Conservation (phyloP, 2,113 vertebrate species). For the Gadus macrocephalus region DNA sequence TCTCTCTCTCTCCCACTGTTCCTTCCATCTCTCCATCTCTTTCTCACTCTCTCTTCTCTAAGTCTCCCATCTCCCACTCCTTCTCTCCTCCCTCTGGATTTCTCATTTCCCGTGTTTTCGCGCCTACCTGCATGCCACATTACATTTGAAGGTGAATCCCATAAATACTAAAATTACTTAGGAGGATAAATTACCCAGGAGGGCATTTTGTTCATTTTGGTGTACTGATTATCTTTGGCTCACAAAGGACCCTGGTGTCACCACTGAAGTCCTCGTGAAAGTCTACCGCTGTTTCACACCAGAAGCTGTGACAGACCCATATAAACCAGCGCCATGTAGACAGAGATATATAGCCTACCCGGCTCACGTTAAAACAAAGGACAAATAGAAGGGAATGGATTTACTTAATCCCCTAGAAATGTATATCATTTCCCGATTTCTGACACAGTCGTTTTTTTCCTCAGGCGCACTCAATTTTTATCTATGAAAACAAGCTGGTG, state of each 20-base stretch:
- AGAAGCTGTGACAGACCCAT: not conserved
- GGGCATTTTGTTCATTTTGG: constrained; percentile 32
- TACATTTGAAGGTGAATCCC: constrained; percentile 77
- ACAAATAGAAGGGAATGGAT: constrained; percentile 48
- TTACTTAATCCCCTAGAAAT: constrained; percentile 64
- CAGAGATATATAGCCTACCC: too few species aligned
- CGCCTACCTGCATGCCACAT: constrained; percentile 66
- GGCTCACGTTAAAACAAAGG: constrained; percentile 52
- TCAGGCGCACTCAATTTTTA: constrained; percentile 51
- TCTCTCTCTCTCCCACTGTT: not conserved
- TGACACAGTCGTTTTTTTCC: constrained; percentile 41
- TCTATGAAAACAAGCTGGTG: constrained; percentile 58
- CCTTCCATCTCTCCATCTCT: constrained; percentile 31
- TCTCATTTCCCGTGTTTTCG: constrained; percentile 52
- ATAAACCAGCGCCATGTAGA: too few species aligned
- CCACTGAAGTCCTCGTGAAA: not conserved
- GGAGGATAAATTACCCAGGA: constrained; percentile 67
- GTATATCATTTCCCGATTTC: constrained; percentile 56
- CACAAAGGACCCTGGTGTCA: constrained; percentile 28
- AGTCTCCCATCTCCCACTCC: not conserved
- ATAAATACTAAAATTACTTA: constrained; percentile 73
- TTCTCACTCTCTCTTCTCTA: not conserved
- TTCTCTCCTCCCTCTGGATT: constrained; percentile 30
- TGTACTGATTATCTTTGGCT: constrained; percentile 52
- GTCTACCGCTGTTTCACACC: not conserved